These are phyloP conservation scores for Nautilus pompilius DNA, from an alignment of 1,140 invertebrate genomes.

Conservation along the genomic window DNA sequence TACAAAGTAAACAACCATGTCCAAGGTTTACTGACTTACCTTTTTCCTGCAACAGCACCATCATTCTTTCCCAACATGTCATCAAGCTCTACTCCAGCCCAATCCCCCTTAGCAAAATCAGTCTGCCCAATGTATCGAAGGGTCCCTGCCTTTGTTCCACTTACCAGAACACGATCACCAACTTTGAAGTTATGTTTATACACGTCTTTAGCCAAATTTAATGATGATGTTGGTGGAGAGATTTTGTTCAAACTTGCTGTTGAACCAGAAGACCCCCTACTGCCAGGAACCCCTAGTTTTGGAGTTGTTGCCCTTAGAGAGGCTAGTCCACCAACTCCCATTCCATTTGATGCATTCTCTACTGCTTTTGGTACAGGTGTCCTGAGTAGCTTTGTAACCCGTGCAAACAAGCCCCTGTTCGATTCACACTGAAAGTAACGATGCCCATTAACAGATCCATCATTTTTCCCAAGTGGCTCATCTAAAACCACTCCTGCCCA, in stretches of 20 bases:
- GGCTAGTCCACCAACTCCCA: conserved; percentile 8
- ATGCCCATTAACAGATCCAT: conserved; percentile 55
- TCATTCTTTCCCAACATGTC: conserved; percentile 94
- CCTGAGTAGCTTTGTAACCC: conserved; percentile 80
- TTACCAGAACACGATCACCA: conserved; percentile 89
- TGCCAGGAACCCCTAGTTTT: conserved; percentile 20
- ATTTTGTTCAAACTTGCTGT: conserved; percentile 29
- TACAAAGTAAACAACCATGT: too few species aligned
- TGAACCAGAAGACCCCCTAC: conserved; percentile 27
- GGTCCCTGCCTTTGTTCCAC: conserved; percentile 81
- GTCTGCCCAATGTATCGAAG: conserved; percentile 80
- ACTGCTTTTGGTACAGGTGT: conserved; percentile 17
- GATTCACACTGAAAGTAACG: conserved; percentile 79
- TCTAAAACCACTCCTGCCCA: conserved; percentile 56
- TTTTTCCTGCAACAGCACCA: conserved; percentile 79
- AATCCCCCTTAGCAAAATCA: conserved; percentile 86
- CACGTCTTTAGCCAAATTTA: not conserved
- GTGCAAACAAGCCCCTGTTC: conserved; percentile 89
- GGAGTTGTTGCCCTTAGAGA: conserved; percentile 17
- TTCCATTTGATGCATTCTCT: not conserved
- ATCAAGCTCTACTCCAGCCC: conserved; percentile 93
- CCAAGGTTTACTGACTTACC: conserved; percentile 53
- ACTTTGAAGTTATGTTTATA: conserved; percentile 61
- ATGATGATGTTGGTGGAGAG: conserved; percentile 16
- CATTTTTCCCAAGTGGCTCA: conserved; percentile 56